These are phyloP conservation scores for Monomorium pharaonis DNA, from an alignment of 1,140 invertebrate genomes.

Conservation along the genomic window DNA sequence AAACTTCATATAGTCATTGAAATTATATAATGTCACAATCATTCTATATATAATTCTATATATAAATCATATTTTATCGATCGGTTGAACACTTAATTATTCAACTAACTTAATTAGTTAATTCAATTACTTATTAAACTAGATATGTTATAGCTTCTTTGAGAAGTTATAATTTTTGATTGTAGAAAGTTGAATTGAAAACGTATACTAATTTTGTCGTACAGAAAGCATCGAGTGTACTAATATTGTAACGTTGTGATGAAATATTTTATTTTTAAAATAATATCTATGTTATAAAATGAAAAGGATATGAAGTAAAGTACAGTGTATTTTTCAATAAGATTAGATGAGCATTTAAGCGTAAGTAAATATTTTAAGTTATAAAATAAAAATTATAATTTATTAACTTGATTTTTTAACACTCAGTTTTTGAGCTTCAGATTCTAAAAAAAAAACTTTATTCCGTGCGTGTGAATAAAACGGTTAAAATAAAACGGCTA, in stretches of 20 bases:
- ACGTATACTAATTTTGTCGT: background rate
- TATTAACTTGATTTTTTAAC: background rate
- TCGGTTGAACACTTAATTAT: background rate
- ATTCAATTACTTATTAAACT: constrained; percentile 35
- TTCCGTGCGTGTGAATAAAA: background rate
- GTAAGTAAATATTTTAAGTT: background rate
- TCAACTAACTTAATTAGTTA: background rate
- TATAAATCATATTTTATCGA: too few species aligned
- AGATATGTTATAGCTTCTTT: constrained; percentile 8
- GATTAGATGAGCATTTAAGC: background rate
- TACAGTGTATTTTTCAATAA: background rate
- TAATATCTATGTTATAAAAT: background rate
- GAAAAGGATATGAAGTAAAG: background rate
- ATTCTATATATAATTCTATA: background rate
- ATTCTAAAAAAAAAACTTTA: background rate
- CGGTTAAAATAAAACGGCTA: constrained; percentile 3
- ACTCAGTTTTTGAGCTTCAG: background rate
- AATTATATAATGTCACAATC: background rate
- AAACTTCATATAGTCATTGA: background rate
- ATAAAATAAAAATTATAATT: background rate
- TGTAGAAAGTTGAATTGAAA: constrained; percentile 52
- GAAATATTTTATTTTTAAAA: background rate
- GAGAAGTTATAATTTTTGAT: constrained; percentile 22
- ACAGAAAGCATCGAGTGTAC: background rate
- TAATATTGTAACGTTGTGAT: background rate